Evolutionary conservation across 2,888 invertebrate genomes (phyloP).

Genomic region (Acleris laterana): DNA sequence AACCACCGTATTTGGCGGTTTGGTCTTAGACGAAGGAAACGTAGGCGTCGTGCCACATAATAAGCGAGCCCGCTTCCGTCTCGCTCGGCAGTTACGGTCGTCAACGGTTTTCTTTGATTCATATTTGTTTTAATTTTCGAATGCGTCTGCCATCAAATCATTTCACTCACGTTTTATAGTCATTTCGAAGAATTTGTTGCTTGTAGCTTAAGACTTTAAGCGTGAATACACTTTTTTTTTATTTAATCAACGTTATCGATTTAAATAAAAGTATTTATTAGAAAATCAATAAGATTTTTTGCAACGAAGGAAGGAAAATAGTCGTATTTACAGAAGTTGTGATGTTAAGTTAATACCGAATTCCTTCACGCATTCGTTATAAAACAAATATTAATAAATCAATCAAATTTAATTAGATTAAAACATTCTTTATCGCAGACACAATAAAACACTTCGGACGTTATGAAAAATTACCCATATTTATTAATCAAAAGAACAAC

Average conservation of each 20-base stretch:
- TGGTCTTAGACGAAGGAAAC: constrained; percentile 24
- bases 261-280: too few relatives aligned
- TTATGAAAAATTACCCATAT: constrained; percentile 16
- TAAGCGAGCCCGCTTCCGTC: constrained; percentile 31
- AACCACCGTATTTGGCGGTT: constrained; percentile 30
- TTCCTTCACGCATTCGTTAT: background rate
- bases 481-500: constrained; percentile 24
- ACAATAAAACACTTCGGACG: constrained; percentile 24
- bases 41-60: constrained; percentile 26
- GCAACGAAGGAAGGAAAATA: too few relatives aligned
- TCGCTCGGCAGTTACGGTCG: constrained; percentile 1
- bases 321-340: too few relatives aligned
- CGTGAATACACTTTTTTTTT: too few relatives aligned
- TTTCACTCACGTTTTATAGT: too few relatives aligned
- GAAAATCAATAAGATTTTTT: too few relatives aligned
- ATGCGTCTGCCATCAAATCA: background rate
- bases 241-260: too few relatives aligned
- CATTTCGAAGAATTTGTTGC: too few relatives aligned
- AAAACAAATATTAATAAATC: background rate
- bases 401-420: constrained; percentile 9
- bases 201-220: too few relatives aligned
- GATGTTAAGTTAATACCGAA: too few relatives aligned
- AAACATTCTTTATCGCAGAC: constrained; percentile 21
- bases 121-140: background rate
- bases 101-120: background rate